phyloP scores from a whole-genome alignment of 2,888 invertebrate genomes.

The Thera britannica region DNA sequence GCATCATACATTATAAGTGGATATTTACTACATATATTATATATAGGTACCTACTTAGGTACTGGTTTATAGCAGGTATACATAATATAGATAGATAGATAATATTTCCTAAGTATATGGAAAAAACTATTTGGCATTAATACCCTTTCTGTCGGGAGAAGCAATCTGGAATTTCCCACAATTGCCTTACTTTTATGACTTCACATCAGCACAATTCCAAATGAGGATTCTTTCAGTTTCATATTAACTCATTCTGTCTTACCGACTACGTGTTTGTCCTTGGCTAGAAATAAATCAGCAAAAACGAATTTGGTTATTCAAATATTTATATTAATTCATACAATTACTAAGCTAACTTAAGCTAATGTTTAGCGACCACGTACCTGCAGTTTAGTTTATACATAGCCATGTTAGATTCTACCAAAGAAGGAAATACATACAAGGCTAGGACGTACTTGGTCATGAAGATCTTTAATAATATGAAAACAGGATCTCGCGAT shows the following conservation, averaged over 20 bases:
- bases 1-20: too few relatives aligned
- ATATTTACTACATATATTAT: too few relatives aligned
- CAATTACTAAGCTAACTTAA: neutral
- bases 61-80: too few relatives aligned
- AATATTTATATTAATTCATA: neutral
- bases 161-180: slow-evolving; percentile 13
- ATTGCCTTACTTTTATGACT: slow-evolving; percentile 14
- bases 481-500: slow-evolving; percentile 11
- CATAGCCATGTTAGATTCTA: slow-evolving; percentile 1
- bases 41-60: too few relatives aligned
- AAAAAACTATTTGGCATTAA: neutral
- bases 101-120: neutral
- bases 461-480: slow-evolving; percentile 11
- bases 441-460: slow-evolving; percentile 8
- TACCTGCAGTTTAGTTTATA: neutral
- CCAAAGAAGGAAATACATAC: slow-evolving; percentile 17
- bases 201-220: slow-evolving; percentile 7
- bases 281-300: too few relatives aligned
- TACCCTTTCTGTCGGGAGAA: neutral
- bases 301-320: neutral
- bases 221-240: neutral
- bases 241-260: neutral
- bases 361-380: neutral
- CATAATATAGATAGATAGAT: too few relatives aligned
- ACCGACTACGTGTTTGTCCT: neutral